Percentiles rank a stretch among this genome's conserved stretches.
Conservation (phyloP, 1,140 invertebrate species). For the Adelges cooleyi region DNA sequence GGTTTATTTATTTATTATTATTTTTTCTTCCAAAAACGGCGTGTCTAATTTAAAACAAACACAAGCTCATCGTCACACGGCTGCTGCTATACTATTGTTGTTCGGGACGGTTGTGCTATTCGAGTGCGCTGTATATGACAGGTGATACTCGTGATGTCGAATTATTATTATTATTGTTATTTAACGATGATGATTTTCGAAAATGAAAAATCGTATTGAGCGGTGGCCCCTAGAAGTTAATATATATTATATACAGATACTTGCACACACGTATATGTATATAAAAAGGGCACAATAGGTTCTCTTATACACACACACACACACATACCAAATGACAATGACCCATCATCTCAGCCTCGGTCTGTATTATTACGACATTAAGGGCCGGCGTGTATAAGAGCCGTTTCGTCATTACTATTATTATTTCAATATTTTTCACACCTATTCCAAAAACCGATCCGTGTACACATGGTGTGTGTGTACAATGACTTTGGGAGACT, state of each 20-base stretch:
- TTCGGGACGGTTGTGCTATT: neutral
- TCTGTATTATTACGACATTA: slow-evolving; percentile 28
- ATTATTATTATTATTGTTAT: slow-evolving; percentile 28
- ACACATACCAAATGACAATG: slow-evolving; percentile 14
- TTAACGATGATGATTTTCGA: slow-evolving; percentile 29
- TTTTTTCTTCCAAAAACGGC: too few relatives aligned
- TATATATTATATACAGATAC: neutral
- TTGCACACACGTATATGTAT: neutral
- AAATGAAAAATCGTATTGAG: slow-evolving; percentile 25
- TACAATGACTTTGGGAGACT: slow-evolving; percentile 27
- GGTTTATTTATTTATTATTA: too few relatives aligned
- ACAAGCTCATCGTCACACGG: neutral
- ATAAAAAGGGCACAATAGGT: slow-evolving; percentile 20
- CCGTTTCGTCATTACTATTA: slow-evolving; percentile 12
- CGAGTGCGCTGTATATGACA: neutral
- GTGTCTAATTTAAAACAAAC: slow-evolving; percentile 20
- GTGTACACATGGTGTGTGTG: neutral
- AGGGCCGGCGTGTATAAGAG: slow-evolving; percentile 27
- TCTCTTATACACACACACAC: neutral
- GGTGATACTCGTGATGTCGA: slow-evolving; percentile 28
- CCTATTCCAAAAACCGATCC: slow-evolving; percentile 27
- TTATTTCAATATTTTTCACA: slow-evolving; percentile 26
- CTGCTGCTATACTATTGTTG: neutral
- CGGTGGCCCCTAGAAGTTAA: neutral
- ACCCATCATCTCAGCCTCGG: slow-evolving; percentile 22